Conservation (phyloP, 2,113 vertebrate species). For the Amazona guildingii region DNA sequence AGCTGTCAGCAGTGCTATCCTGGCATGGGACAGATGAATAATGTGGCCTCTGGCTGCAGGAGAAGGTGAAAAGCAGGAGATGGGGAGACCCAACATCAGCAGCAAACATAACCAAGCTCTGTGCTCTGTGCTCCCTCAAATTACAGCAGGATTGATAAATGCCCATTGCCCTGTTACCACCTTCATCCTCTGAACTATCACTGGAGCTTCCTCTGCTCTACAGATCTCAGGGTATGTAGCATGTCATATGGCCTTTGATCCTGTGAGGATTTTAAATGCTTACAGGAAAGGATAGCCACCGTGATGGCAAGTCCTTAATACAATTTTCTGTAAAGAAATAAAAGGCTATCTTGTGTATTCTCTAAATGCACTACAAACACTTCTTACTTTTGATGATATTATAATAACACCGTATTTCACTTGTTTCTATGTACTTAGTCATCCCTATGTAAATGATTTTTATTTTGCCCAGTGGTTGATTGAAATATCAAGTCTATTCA, state of each 20-base stretch:
- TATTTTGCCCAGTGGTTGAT: not conserved
- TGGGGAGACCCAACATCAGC: not conserved
- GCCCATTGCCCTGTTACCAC: accelerated
- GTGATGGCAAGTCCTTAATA: not conserved
- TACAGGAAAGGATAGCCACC: not conserved
- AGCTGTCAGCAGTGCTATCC: not conserved
- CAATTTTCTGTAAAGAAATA: not conserved
- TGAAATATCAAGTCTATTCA: not conserved
- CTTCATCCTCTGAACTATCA: not conserved
- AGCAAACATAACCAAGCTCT: not conserved
- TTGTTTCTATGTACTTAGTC: not conserved
- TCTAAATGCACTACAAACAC: not conserved
- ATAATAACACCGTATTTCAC: not conserved
- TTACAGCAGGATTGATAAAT: not conserved
- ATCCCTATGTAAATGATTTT: not conserved
- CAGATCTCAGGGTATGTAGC: not conserved
- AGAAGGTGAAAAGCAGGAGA: not conserved
- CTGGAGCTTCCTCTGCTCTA: not conserved
- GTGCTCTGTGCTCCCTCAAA: accelerated
- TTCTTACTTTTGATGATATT: not conserved
- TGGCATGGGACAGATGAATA: not conserved
- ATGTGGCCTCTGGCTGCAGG: not conserved
- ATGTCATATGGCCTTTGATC: not conserved
- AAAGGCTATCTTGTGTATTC: not conserved
- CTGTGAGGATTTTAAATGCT: not conserved